Evolutionary conservation across 2,888 invertebrate species (phyloP).

Genomic region (Parasteatoda lunata): DNA sequence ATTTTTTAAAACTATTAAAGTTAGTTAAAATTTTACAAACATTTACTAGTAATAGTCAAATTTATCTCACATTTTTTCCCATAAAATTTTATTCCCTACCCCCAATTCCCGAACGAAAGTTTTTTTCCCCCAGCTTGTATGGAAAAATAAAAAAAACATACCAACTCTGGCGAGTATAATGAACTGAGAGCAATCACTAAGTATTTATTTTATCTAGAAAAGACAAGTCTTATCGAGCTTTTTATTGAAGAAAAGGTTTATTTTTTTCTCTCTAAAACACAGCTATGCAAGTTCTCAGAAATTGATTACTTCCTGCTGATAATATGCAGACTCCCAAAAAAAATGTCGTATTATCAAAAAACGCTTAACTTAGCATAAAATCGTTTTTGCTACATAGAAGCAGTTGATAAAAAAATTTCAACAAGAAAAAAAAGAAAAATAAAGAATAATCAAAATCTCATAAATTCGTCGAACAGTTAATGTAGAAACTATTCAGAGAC

Average conservation of each 20-base stretch:
- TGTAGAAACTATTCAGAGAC: not conserved
- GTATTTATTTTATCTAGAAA: slow-evolving; percentile 10
- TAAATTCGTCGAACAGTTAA: not conserved
- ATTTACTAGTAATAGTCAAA: too few species aligned
- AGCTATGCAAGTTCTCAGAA: slow-evolving; percentile 22
- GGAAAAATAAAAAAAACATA: not conserved
- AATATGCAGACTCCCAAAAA: slow-evolving; percentile 30
- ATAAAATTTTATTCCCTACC: too few species aligned
- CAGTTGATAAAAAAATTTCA: slow-evolving; percentile 15
- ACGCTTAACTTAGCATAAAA: slow-evolving; percentile 66
- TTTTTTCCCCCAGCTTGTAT: too few species aligned
- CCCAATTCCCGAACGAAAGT: too few species aligned
- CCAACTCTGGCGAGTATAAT: not conserved
- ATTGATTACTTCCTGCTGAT: slow-evolving; percentile 49
- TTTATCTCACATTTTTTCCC: too few species aligned
- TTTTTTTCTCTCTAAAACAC: slow-evolving; percentile 13
- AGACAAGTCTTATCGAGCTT: slow-evolving; percentile 3
- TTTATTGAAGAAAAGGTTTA: not conserved
- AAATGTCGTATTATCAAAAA: slow-evolving; percentile 46
- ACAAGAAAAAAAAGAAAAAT: not conserved
- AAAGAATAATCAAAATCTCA: not conserved
- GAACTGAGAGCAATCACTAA: slow-evolving; percentile 7
- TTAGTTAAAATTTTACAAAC: too few species aligned
- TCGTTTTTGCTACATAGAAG: slow-evolving; percentile 21
- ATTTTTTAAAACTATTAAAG: too few species aligned